Evolutionary conservation across 1,140 invertebrate species (phyloP), one percentile per base, ranked within the genome.

Genomic region (Delia radicum): DNA sequence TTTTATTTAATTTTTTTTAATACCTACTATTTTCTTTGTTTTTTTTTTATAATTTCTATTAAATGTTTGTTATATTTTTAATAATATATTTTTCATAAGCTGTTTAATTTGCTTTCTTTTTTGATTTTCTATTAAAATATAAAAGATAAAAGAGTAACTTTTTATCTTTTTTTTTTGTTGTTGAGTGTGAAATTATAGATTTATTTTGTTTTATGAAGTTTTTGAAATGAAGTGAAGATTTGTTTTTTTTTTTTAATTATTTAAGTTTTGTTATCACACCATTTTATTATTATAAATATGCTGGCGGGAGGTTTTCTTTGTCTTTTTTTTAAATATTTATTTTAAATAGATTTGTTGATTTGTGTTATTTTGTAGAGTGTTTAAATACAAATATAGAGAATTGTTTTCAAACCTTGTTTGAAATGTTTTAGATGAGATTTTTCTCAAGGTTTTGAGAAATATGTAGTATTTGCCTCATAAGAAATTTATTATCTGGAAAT

Each of bases 271-370:
- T 74, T 76, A 37, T 76, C 69, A 42, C 46, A 74, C 48, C 48
- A 74, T 74, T 74, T 74, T 31, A 73, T 73, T 73, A 73, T 73
- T 48, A 46, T 73, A 48, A 48, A 28, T 62, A 74, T 61, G 37
- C 37, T 73, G 71, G 71, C 71, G 71, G 71, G 71, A 73, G 71
- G 71, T 73, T 73, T 73, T 73, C 71, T 73, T 73, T 73, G 71
- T 73, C 71, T 24, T 73, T 15, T 48, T 28, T 12, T 46, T 72
- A 42, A 12, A 48, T 42, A 1, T 24, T 18, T 55, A 55, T 55
- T 55, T 55, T 55, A 55, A 21, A 42, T 42, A 42, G n/a, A 42
- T 55, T 55, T 55, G 46, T 55, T 55, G 3, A 3, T 21, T 55
- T 55, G 18, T 55, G 46, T 55, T 42, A 15, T 42, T 10, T 42